Evolutionary conservation across 2,888 invertebrate genomes (phyloP).

Genomic region (Apantesis nais): DNA sequence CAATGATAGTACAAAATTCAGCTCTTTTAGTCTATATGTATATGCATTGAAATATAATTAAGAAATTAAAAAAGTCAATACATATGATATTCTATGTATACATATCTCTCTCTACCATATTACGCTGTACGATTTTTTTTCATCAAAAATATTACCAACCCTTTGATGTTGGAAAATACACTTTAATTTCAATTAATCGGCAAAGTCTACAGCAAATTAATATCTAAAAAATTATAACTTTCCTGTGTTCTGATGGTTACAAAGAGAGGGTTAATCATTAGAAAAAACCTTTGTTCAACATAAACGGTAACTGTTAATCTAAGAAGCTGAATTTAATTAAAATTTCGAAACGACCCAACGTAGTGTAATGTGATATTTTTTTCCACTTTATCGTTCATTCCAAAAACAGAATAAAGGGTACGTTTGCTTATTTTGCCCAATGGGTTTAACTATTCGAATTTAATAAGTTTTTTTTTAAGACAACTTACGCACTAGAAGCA

Average conservation of each 20-base stretch:
- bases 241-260: conserved; percentile 55
- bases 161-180: conserved; percentile 51
- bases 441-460: too few relatives aligned
- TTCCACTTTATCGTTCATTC: neutral
- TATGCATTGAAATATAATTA: neutral
- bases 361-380: neutral
- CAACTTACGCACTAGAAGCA: too few relatives aligned
- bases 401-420: neutral
- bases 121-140: conserved; percentile 13
- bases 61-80: too few relatives aligned
- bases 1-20: neutral
- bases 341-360: conserved; percentile 30
- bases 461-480: too few relatives aligned
- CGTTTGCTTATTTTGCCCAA: neutral
- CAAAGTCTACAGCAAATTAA: conserved; percentile 57
- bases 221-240: conserved; percentile 55
- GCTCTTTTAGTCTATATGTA: neutral
- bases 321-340: conserved; percentile 51
- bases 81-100: neutral
- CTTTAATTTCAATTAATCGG: conserved; percentile 59
- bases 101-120: neutral
- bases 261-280: conserved; percentile 55
- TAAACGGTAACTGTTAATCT: conserved; percentile 45
- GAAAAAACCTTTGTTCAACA: conserved; percentile 42
- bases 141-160: conserved; percentile 15